Conservation (phyloP, 2,113 vertebrate genomes). For the Connochaetes taurinus region DNA sequence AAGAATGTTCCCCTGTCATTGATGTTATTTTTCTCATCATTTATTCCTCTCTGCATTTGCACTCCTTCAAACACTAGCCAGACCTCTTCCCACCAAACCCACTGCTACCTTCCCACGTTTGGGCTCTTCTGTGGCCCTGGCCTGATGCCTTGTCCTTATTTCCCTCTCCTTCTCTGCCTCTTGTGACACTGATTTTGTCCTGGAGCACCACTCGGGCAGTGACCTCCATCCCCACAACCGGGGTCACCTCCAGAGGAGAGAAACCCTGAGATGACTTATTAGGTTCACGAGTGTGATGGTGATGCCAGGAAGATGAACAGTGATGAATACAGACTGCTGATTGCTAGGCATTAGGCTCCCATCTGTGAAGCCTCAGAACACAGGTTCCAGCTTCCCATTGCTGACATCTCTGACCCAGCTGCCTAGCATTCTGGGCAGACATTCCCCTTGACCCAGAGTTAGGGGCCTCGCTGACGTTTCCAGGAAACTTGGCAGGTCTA, state of each 20-base stretch:
- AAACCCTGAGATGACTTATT: not conserved
- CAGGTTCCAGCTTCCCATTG: not conserved
- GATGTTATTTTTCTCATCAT: not conserved
- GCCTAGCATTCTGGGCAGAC: not conserved
- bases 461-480: not conserved
- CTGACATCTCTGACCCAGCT: not conserved
- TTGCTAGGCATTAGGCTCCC: not conserved
- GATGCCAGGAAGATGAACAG: not conserved
- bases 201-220: accelerated
- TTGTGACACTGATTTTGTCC: not conserved
- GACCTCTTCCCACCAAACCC: not conserved
- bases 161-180: not conserved
- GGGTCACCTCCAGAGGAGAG: not conserved
- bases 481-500: conserved; percentile 25
- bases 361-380: not conserved
- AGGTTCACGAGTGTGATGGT: not conserved
- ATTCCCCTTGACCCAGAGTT: not conserved
- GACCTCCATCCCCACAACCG: not conserved
- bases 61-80: not conserved
- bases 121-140: too few species aligned
- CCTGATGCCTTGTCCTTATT: not conserved
- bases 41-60: not conserved
- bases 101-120: accelerated
- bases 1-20: not conserved
- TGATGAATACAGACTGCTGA: not conserved